Evolutionary conservation across 2,888 invertebrate species (phyloP).

Genomic region (Ennomos fuscantarius): DNA sequence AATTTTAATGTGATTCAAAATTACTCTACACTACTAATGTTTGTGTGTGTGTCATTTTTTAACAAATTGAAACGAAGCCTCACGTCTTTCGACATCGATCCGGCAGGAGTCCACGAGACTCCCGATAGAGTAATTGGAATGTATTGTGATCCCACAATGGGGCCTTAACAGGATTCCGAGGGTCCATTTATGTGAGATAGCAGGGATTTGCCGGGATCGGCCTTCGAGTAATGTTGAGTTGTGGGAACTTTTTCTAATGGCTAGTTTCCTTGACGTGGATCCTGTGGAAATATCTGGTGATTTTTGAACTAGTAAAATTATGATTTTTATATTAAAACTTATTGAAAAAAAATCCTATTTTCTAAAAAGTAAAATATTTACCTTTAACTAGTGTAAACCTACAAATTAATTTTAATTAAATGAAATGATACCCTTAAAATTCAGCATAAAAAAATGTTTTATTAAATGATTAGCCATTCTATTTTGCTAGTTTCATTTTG

Average conservation of each 20-base stretch:
- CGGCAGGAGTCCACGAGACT: conserved; percentile 20
- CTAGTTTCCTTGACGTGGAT: conserved; percentile 10
- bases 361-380: too few relatives aligned
- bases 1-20: too few relatives aligned
- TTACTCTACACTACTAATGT: too few relatives aligned
- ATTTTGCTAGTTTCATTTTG: neutral
- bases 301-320: neutral
- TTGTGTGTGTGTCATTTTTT: neutral
- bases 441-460: too few relatives aligned
- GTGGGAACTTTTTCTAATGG: conserved; percentile 28
- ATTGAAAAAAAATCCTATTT: too few relatives aligned
- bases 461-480: too few relatives aligned
- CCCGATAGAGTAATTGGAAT: conserved; percentile 53
- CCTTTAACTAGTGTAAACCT: too few relatives aligned
- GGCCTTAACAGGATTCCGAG: conserved; percentile 52
- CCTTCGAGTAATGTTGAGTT: conserved; percentile 36
- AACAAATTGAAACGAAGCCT: conserved; percentile 7
- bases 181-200: conserved; percentile 53
- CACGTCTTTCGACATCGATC: conserved; percentile 2
- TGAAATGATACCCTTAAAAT: too few relatives aligned
- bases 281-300: conserved; percentile 2
- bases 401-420: too few relatives aligned
- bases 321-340: too few relatives aligned
- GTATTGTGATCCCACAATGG: conserved; percentile 64
- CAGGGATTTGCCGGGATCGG: conserved; percentile 44